Base-by-base conservation (phyloP, 2,113 vertebrate species). In the Calyptomena viridis region DNA sequence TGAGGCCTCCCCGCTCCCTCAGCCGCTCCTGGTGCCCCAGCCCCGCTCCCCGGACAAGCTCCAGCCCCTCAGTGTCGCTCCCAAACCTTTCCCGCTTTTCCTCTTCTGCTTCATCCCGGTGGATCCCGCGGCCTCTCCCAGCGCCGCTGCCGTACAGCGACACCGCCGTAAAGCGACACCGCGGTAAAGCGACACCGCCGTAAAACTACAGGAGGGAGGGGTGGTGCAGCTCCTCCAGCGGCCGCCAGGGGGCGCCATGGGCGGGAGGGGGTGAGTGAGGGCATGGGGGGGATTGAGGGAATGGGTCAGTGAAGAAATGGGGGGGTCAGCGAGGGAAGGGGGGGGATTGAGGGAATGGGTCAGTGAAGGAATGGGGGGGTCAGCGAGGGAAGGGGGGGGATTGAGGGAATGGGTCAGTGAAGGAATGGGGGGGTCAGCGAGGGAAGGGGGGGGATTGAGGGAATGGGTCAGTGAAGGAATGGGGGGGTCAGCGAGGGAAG, bases 91-190 rank as follows among this genome's bases (percentile, higher is more conserved):
- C 8, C 14, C 88, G 46, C 84, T 89, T 95, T 74, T 95, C 72
- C 9, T 66, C 44, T 94, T 96, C 40, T 92, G 96, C 93, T 40
- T 86, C 96, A 97, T 97, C 58, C 4, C 12, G 71, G 4, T 49
- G 4, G 11, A 4, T 8, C 3, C 31, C 9, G 44, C 49, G 40
- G 81, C 81, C 81, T 18, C 3, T 2, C 31, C 14, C 16, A 9
- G 11, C 3, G 68, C 8, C 28, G 52, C 27, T 22, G 69, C 59
- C 81, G 81, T 55, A 84, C 73, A 84, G 81, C 47, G 23, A 4
- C 67, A 1, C 30, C 6, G 39, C 8, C 58, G 81, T 27, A 52
- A 55, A 55, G 53, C 40, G 49, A 47, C 33, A 55, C 40, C 22
- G 69, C 40, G 66, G 79, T 50, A 42, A 83, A 83, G 35, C 39